Evolutionary conservation across 2,797 vertebrate species (phyloP).

Genomic region (Amniataba percoides): DNA sequence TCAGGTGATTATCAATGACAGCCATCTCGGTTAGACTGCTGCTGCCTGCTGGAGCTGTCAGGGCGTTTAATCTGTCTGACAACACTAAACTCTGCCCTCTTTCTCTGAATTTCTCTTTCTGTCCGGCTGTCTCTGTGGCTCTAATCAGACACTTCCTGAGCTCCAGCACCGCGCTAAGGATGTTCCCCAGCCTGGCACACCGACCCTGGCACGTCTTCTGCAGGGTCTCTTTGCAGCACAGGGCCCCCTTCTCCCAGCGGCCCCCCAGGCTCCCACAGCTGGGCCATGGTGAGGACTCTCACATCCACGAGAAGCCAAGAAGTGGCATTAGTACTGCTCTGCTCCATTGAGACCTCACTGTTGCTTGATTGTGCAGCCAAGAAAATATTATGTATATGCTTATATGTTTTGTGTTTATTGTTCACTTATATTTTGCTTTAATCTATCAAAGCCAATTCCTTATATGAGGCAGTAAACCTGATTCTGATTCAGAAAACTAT

Average conservation of each 20-base stretch:
- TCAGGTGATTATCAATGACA: constrained; percentile 23
- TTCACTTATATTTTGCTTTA: too few relatives aligned
- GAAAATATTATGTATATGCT: too few relatives aligned
- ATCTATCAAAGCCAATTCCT: too few relatives aligned
- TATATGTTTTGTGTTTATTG: too few relatives aligned
- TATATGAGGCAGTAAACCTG: too few relatives aligned
- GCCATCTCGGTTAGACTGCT: not conserved
- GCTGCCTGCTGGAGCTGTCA: not conserved
- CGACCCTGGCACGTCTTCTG: constrained; percentile 86
- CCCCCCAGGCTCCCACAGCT: constrained; percentile 66
- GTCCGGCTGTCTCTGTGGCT: constrained; percentile 44
- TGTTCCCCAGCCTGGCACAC: constrained; percentile 85
- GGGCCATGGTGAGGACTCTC: constrained; percentile 76
- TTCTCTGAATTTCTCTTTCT: too few relatives aligned
- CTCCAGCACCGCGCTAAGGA: constrained; percentile 73
- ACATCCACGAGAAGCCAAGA: too few relatives aligned
- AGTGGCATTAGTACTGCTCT: not conserved
- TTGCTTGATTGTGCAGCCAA: not conserved
- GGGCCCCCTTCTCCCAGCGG: constrained; percentile 73
- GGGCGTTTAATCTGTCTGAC: constrained; percentile 45
- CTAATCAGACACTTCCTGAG: constrained; percentile 60
- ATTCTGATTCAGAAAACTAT: too few relatives aligned
- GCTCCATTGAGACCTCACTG: not conserved
- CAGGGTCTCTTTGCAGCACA: constrained; percentile 82
- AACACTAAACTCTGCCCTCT: too few relatives aligned